These are phyloP conservation scores for Eupithecia centaureata DNA, from an alignment of 2,888 invertebrate species.

Conservation along the genomic window DNA sequence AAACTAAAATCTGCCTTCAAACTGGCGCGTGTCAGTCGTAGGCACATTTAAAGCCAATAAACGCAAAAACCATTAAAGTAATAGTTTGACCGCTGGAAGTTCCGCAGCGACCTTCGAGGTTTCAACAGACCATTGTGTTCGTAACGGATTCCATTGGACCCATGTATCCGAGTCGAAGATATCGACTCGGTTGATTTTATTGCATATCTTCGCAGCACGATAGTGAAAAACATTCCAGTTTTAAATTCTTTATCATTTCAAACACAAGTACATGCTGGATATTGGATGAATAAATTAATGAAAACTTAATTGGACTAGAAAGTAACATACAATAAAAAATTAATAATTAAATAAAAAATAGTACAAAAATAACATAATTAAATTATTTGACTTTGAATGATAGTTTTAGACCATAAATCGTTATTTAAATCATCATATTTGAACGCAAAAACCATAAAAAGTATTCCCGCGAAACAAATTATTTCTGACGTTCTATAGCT, in stretches of 20 bases:
- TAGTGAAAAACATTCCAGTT: not conserved
- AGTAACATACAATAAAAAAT: no score
- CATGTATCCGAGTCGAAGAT: slow-evolving; percentile 31
- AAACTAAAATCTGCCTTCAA: not conserved
- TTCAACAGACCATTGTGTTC: slow-evolving; percentile 41
- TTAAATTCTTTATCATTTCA: not conserved
- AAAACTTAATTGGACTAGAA: no score
- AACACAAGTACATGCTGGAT: not conserved
- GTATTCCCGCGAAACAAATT: not conserved
- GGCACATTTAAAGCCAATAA: not conserved
- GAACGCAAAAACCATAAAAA: no score
- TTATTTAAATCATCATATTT: no score
- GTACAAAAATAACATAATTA: no score
- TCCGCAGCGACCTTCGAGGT: slow-evolving; percentile 38
- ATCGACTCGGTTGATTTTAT: slow-evolving; percentile 29
- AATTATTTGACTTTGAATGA: no score
- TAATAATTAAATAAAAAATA: no score
- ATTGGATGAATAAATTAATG: no score
- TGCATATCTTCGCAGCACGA: slow-evolving; percentile 7
- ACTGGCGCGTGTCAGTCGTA: not conserved
- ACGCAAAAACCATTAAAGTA: slow-evolving; percentile 10
- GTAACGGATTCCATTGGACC: slow-evolving; percentile 42
- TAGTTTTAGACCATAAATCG: no score
- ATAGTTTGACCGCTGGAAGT: slow-evolving; percentile 17
- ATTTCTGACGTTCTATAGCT: not conserved